Conservation (phyloP, 1,140 invertebrate species). For the Eumaeus atala region DNA sequence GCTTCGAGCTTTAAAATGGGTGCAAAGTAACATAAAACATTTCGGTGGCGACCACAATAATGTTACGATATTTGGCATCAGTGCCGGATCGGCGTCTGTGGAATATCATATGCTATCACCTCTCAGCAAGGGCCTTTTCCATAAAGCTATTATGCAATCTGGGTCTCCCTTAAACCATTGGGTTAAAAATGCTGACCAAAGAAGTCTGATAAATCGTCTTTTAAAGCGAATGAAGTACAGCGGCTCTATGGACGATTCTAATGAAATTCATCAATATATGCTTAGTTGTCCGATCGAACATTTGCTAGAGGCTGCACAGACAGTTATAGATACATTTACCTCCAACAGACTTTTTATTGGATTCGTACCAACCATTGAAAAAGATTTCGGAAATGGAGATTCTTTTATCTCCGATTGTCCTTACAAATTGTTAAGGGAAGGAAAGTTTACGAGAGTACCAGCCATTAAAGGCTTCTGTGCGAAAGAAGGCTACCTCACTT, state of each 20-base stretch:
- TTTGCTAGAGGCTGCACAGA: constrained; percentile 20
- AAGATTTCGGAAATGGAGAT: constrained; percentile 47
- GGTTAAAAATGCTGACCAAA: constrained; percentile 32
- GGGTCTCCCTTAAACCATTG: constrained; percentile 43
- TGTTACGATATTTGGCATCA: constrained; percentile 69
- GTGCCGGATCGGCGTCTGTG: constrained; percentile 62
- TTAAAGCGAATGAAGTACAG: constrained; percentile 26
- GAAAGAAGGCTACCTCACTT: constrained; percentile 54
- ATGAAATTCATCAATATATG: constrained; percentile 29
- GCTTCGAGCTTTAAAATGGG: constrained; percentile 52
- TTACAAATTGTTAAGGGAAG: constrained; percentile 64
- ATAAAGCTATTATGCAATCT: constrained; percentile 43
- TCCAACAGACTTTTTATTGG: constrained; percentile 27
- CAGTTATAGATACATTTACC: constrained; percentile 17
- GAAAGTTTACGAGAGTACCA: constrained; percentile 63
- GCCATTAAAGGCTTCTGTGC: constrained; percentile 70
- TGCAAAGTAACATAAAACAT: constrained; percentile 48
- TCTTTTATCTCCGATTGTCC: constrained; percentile 74
- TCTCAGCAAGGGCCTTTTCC: constrained; percentile 33
- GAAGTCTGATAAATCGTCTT: constrained; percentile 20
- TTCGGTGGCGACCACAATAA: constrained; percentile 56
- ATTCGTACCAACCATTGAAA: constrained; percentile 55
- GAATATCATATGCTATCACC: constrained; percentile 56
- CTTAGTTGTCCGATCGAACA: constrained; percentile 15
- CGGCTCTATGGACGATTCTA: constrained; percentile 22